Conservation (phyloP, 2,113 vertebrate species). For the Dicrurus megarhynchus region DNA sequence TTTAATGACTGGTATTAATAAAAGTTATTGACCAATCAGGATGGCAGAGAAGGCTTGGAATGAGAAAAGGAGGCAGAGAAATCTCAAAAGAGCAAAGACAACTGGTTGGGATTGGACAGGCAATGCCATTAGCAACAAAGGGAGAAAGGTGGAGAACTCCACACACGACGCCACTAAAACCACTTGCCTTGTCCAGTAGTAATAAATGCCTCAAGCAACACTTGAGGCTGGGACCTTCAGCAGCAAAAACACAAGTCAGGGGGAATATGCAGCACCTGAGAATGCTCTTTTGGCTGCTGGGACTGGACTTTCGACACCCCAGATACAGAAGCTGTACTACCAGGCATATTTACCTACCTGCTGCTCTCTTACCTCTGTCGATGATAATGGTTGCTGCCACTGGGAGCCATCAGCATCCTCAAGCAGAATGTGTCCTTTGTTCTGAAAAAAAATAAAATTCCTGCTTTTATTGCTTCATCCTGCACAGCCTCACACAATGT, state of each 20-base stretch:
- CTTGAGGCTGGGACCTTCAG: neutral
- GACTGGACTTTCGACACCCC: neutral
- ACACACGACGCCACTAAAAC: fast-evolving
- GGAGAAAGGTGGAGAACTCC: neutral
- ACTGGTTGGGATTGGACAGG: neutral
- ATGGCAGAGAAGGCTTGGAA: neutral
- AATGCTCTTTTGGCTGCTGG: neutral
- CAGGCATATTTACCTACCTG: neutral
- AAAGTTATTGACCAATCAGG: neutral
- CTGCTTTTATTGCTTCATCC: neutral
- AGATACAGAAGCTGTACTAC: neutral
- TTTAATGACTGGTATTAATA: neutral
- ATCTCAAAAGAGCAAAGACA: neutral
- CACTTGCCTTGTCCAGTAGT: neutral
- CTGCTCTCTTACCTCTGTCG: neutral
- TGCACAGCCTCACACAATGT: neutral
- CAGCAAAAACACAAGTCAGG: neutral
- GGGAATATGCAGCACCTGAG: neutral
- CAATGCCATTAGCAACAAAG: neutral
- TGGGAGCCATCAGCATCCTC: neutral
- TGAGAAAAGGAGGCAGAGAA: neutral
- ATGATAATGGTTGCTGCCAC: neutral
- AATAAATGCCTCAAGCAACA: neutral
- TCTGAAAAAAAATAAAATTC: neutral
- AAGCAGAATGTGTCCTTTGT: neutral